Evolutionary conservation across 30 jellyfish, hydroid and myxozoan genomes (phyloP), one percentile per base, ranked within the genome.

Genomic region (Rhopilema esculentum): DNA sequence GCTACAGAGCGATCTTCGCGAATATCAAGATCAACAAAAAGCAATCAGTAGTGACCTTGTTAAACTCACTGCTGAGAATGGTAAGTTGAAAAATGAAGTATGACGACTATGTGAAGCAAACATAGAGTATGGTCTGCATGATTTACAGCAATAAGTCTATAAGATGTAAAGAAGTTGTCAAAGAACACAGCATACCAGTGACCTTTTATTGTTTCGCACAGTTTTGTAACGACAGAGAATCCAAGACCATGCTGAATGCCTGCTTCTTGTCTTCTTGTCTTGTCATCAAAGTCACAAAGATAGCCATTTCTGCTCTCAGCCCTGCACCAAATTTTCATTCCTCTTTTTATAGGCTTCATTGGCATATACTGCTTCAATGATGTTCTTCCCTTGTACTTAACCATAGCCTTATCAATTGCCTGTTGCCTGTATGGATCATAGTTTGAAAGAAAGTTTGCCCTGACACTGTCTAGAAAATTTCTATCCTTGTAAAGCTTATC

Each of bases 391-490:
- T 86, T 77, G 91, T 85, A 87, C 22, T 52, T 49, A 9, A 92
- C 82, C 98, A 92, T 92, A 61, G 89, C 83, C 74, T 92, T 92
- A 65, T 92, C 98, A 71, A 92, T 71, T 62, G 97, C 80, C 25
- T 85, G 63, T 18, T 50, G 50, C 32, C 70, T 4, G 29, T 93
- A 63, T 25, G 86, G 92, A 31, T 52, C 87, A 29, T 88, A 88
- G 48, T 27, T 49, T 17, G 77, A 67, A 67, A 67, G 77, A 33
- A 67, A 67, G 48, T 67, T 67, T 23, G 40, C 77, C 4, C 77
- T 30, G 30, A 67, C 40, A 67, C 33, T 67, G 33, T 67, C 0
- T 19, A 67, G 30, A 67, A 67, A 67, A 33, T 24, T 67, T 67
- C 77, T 67, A 67, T 16, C 77, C 33, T 67, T 67, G 77, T 67